A percentile compares a stretch with the other conserved stretches of the same genome.
Evolutionary conservation across 2,888 invertebrate species (phyloP).

Genomic region (Heliothis peltigera): DNA sequence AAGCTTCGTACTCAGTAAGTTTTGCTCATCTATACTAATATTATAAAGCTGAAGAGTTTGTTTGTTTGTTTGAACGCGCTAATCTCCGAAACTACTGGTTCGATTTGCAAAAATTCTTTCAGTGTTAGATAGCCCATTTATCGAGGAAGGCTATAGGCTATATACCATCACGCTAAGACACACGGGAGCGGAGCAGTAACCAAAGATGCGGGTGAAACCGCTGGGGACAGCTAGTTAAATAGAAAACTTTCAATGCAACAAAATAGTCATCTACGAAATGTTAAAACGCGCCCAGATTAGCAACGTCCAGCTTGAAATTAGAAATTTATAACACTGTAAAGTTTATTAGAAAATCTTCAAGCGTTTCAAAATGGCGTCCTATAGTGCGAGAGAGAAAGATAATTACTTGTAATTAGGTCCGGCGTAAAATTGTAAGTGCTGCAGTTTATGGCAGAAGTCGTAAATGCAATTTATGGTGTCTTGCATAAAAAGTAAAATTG

Average conservation of each 20-base stretch:
- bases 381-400: neutral
- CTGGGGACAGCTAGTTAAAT: too few relatives aligned
- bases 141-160: too few relatives aligned
- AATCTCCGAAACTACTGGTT: too few relatives aligned
- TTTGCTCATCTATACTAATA: too few relatives aligned
- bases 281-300: neutral
- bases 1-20: too few relatives aligned
- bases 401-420: neutral
- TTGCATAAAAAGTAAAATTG: neutral
- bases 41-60: too few relatives aligned
- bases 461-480: neutral
- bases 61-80: too few relatives aligned
- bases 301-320: conserved; percentile 13
- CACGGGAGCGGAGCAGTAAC: too few relatives aligned
- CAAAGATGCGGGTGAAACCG: too few relatives aligned
- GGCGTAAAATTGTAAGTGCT: neutral
- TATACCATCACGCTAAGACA: too few relatives aligned
- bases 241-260: neutral
- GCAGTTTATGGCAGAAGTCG: neutral
- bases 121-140: too few relatives aligned
- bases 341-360: neutral
- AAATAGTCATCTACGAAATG: neutral
- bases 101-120: too few relatives aligned
- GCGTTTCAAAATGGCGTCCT: neutral
- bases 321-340: neutral